Evolutionary conservation across 2,888 invertebrate species (phyloP).

Genomic region (Pachydiplax longipennis): DNA sequence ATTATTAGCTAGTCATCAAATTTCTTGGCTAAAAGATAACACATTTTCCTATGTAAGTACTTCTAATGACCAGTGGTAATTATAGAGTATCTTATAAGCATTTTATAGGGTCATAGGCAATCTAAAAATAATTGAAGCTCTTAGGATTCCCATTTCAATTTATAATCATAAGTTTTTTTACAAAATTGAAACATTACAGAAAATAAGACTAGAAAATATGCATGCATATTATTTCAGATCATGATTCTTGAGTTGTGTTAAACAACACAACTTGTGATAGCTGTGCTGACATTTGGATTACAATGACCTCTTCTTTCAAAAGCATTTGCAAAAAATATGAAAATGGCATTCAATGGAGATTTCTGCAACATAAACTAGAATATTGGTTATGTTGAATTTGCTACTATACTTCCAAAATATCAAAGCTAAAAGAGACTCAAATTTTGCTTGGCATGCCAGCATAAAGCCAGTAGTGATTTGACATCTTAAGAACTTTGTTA

Average conservation of each 20-base stretch:
- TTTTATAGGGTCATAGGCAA: background rate
- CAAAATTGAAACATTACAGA: conserved; percentile 25
- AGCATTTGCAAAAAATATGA: background rate
- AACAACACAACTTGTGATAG: background rate
- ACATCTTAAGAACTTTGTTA: background rate
- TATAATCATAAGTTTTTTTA: background rate
- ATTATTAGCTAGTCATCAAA: no score
- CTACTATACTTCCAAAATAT: background rate
- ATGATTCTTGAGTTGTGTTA: background rate
- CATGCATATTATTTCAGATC: background rate
- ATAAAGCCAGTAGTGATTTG: background rate
- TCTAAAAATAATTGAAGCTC: background rate
- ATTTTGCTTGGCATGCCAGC: background rate
- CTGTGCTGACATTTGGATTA: background rate
- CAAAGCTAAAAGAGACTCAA: background rate
- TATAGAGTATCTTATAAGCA: background rate
- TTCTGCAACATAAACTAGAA: no score
- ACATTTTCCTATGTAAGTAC: background rate
- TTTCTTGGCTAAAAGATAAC: background rate
- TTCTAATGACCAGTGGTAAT: background rate
- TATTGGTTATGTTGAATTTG: background rate
- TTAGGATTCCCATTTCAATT: background rate
- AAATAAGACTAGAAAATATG: conserved; percentile 35
- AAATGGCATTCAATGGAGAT: no score
- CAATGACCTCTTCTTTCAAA: background rate